Evolutionary conservation across 2,113 vertebrate species (phyloP), one percentile per base, ranked within the genome.

Genomic region (Seriola quinqueradiata): DNA sequence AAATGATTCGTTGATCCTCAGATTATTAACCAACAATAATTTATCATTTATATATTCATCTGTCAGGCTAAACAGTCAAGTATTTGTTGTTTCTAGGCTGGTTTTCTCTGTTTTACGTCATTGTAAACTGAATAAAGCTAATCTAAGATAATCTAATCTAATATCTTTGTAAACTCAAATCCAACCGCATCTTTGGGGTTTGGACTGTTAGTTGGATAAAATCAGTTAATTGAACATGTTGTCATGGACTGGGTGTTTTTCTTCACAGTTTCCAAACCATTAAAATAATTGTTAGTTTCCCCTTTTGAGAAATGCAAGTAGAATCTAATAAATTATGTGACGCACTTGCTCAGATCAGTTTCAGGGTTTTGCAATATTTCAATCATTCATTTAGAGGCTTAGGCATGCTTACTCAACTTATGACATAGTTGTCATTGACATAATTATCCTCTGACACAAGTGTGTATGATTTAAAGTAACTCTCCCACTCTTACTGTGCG

Each of bases 401-500:
- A n/a, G 32, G 6, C 1, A 14, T 52, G 11, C 25, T 78, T 63
- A 17, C 5, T 1, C 52, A 83, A 75, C 21, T 7, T 21, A 48
- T 63, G 6, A 44, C n/a, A 0, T 69, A 10, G 70, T 46, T 67
- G 34, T 86, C 75, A 74, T 71, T 34, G 0, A 10, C 38, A 77
- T 81, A 79, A 32, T 42, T 85, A 32, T 32, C 32, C 7, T 77
- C 28, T 83, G 36, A 80, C 59, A 54, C 25, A 2, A 34, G 2
- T 21, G 2, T 40, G 46, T 13, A 4, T 34, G 42, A 77, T 46
- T 75, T 58, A 68, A 3, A 7, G 11, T 3, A 44, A 57, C 44
- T 40, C 70, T 71, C 67, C 69, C 71, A 70, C 63, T 73, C n/a
- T 10, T 52, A 44, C 11, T 32, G 44, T 66, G 11, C 16, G 23